phyloP scores from a whole-genome alignment of 2,797 vertebrate genomes.

The Rhinoraja longicauda region DNA sequence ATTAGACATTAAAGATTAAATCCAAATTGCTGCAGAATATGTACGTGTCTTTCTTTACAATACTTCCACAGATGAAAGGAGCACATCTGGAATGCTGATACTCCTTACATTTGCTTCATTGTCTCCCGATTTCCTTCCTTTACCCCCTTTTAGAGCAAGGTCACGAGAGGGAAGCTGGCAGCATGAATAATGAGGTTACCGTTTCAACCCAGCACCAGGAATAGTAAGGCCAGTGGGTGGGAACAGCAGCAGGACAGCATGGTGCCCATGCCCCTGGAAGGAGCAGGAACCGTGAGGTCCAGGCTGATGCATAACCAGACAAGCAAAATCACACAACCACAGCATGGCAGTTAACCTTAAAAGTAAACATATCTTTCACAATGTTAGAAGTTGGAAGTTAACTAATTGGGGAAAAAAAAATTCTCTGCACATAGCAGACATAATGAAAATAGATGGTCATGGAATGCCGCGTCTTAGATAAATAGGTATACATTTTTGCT shows the following conservation, averaged over 20 bases:
- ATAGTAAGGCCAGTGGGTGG: constrained; percentile 1
- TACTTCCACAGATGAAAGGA: neutral
- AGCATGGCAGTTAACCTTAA: neutral
- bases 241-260: neutral
- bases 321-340: neutral
- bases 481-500: neutral
- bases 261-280: neutral
- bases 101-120: neutral
- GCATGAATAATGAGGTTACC: neutral
- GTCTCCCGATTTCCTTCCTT: neutral
- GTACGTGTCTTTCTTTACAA: neutral
- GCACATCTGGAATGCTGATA: neutral
- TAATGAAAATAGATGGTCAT: neutral
- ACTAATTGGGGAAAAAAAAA: neutral
- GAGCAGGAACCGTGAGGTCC: neutral
- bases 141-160: neutral
- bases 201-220: neutral
- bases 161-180: neutral
- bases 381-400: neutral
- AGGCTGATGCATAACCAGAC: neutral
- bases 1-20: neutral
- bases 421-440: neutral
- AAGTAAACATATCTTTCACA: neutral
- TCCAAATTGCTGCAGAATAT: neutral
- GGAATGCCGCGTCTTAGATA: neutral